Base-by-base conservation (phyloP, 2,797 vertebrate genomes). In the Phoebastria nigripes region DNA sequence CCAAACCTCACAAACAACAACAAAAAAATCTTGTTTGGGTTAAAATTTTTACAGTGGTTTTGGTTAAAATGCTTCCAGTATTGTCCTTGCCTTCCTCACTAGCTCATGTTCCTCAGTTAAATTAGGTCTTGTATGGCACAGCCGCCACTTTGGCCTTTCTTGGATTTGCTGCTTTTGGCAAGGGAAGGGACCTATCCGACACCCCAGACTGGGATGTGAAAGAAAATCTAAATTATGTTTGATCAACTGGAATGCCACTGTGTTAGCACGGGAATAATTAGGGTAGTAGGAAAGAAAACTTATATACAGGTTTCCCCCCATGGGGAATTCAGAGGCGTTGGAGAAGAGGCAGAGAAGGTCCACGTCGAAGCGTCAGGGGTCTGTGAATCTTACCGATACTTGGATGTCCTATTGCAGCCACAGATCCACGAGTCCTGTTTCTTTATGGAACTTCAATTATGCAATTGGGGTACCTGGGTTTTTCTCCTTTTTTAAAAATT, bases 291-390 rank as follows among this genome's bases (percentile, higher is more conserved):
- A 46, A 44, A 70, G 52, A 56, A 77, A 84, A 79, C 29, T 33
- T 62, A 14, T 4, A 5, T 12, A 3, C 33, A 49, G 22, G 11
- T 77, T 79, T 31, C 15, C 26, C 15, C 17, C 14, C 12, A 0
- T 7, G 46, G 25, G 15, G 15, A 55, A n/a, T 87, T 84, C 25
- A 21, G 2, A 70, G 8, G 29, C 3, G 1, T 67, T 5, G 16
- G 33, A 10, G 42, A 79, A 72, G n/a, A 74, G 47, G 46, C 42
- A 63, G 72, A 62, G 74, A 71, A 71, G 39, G 31, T 55, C 21
- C 0, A 0, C 1, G 3, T 8, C 1, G 1, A 46, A 66, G 22
- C 5, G 6, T 47, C 44, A 35, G 59, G 63, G 37, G 6, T 51
- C 69, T 70, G 22, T 54, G 33, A 58, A 17, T 83, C 65, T 47